Percentiles rank a stretch among this genome's conserved stretches.
phyloP scores from a whole-genome alignment of 2,797 vertebrate genomes.

The Anguilla pacifica region DNA sequence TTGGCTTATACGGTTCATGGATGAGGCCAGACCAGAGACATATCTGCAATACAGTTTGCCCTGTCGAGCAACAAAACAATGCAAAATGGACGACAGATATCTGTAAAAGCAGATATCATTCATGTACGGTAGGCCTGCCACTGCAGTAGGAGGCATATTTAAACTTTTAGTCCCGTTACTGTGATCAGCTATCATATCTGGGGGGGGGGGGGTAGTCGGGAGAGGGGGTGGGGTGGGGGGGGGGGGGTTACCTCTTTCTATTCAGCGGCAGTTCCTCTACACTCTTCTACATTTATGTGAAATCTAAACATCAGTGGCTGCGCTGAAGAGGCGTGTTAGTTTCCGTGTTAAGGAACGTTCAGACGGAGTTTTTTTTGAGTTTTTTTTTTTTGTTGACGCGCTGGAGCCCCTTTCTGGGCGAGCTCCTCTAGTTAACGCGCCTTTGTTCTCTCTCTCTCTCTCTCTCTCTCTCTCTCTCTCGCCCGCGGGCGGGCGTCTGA shows the following conservation, averaged over 20 bases:
- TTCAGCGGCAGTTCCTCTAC: constrained; percentile 54
- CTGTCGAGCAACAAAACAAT: not conserved
- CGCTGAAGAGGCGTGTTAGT: constrained; percentile 52
- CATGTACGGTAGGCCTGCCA: not conserved
- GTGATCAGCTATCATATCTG: constrained; percentile 68
- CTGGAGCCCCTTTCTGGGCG: constrained; percentile 33
- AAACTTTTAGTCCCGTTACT: constrained; percentile 67
- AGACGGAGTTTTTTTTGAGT: not conserved
- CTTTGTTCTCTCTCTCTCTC: constrained; percentile 58
- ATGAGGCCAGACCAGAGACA: not conserved
- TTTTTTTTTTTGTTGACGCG: constrained; percentile 30
- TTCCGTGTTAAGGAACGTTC: constrained; percentile 36
- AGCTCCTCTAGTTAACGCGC: constrained; percentile 37
- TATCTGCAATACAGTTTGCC: not conserved
- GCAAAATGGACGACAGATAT: not conserved
- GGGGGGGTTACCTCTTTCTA: constrained; percentile 53
- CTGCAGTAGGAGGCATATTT: constrained; percentile 66
- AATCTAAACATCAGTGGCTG: constrained; percentile 61
- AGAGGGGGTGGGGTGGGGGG: not conserved
- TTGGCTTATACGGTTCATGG: not conserved
- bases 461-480: constrained; percentile 28
- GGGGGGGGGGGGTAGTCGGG: not conserved
- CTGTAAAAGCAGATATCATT: not conserved
- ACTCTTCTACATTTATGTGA: constrained; percentile 33
- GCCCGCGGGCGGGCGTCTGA: constrained; percentile 67